Evolutionary conservation across 2,113 vertebrate genomes (phyloP), one percentile per base, ranked within the genome.

Genomic region (Xiphophorus hellerii): DNA sequence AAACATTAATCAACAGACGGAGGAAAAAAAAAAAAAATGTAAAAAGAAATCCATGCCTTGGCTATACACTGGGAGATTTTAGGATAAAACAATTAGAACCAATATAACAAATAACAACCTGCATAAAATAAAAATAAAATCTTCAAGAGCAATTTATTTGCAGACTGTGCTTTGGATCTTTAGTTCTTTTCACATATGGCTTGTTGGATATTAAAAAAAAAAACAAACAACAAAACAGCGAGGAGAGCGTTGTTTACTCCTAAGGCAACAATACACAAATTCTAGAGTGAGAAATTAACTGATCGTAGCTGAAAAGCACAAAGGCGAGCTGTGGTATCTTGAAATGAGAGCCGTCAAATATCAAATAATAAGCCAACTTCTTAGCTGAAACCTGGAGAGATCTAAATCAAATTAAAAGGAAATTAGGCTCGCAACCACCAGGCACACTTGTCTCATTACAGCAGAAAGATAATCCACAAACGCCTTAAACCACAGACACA

Each of bases 231-330:
- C 86, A 67, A 88, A 90, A 89, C 75, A 83, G 74, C 72, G 76
- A 84, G 77, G 68, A 77, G 71, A 89, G 83, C 89, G 76, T 87
- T 92, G 82, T 94, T 93, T 90, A 92, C 92, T 94, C 91, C 90
- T 92, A 93, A 93, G 90, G 91, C 93, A 93, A 93, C 90, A 88
- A 92, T 90, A 88, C 90, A 90, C 75, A 88, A 87, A 89, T 88
- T 88, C 86, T 63, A 44, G 68, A 84, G 73, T 70, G 83, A 77
- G 86, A 83, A 90, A 87, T 77, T 71, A 89, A 83, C 79, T 75
- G 82, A 87, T 77, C 74, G 77, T 76, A 69, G 77, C 82, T 88
- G 88, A 90, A 90, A 89, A 88, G 84, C 81, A 90, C 84, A 89
- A 84, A 90, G 80, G 88, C 80, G 89, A 92, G 88, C 78, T 87